Base-by-base conservation (phyloP, 2,113 vertebrate species). In the Mus pahari region DNA sequence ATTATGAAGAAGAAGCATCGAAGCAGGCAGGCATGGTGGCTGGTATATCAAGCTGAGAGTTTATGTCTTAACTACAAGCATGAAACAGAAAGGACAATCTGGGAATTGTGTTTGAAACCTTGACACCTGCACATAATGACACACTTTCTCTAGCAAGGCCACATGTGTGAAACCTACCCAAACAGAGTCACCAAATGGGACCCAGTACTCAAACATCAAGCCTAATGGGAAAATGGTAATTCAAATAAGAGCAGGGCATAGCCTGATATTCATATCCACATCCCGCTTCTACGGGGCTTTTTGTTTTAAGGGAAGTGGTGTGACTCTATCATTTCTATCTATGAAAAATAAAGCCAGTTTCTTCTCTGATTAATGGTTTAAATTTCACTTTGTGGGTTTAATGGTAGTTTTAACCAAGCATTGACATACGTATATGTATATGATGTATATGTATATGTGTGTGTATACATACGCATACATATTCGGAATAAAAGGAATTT, bases 321-420 rank as follows among this genome's bases (percentile, higher is more conserved):
- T 82, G 78, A 68, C 55, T 55, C 64, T 70, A 68, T 36, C 33
- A 64, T 33, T 66, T 45, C 33, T 96, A 94, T 94, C 94, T 91
- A 91, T 3, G 33, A 70, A 39, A 68, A 91, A 83, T 95, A 94
- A 95, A 94, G 81, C 39, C 24, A 36, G 71, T 39, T 94, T 89
- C 70, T 86, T 92, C 68, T 83, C 9, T 91, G 74, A n/a, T 92
- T 88, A 81, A 55, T 93, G 73, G 89, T 84, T 91, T 90, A 93
- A 96, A n/a, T 33, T 97, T 90, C 79, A 64, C 45, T 81, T 93
- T 88, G 45, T n/a, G 81, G 55, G 28, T 96, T 96, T 93, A 95
- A 91, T 89, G 87, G 64, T 64, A 74, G 60, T 53, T 94, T 83
- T 93, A 93, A 84, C 73, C 78, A 42, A 92, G 36, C 17, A 19